phyloP scores from a whole-genome alignment of 92 coral and sea anemone species.

The Siderastrea siderea region DNA sequence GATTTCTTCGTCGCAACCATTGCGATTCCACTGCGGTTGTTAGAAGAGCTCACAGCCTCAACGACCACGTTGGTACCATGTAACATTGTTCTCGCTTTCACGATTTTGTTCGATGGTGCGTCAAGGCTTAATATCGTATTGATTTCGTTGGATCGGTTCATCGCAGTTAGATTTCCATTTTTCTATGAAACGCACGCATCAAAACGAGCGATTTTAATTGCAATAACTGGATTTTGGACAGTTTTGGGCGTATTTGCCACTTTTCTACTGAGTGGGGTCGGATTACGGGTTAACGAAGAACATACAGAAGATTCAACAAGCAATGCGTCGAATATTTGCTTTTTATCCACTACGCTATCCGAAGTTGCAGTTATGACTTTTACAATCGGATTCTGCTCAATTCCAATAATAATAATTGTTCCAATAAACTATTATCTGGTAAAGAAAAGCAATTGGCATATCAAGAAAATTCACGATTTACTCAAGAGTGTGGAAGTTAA shows the following conservation, averaged over 20 bases:
- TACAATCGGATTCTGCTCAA: conserved; percentile 30
- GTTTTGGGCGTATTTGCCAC: conserved; percentile 33
- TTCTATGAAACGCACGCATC: neutral
- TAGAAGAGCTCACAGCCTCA: conserved; percentile 10
- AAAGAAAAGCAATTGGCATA: conserved; percentile 59
- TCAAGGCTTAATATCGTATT: conserved; percentile 46
- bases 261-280: conserved; percentile 28
- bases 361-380: conserved; percentile 28
- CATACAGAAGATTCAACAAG: neutral
- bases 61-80: neutral
- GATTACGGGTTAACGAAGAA: neutral
- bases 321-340: conserved; percentile 32
- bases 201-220: neutral
- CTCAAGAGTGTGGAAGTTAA: conserved; percentile 39
- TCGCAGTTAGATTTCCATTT: conserved; percentile 49
- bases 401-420: conserved; percentile 51
- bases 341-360: conserved; percentile 45
- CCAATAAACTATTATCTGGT: conserved; percentile 72
- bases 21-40: conserved; percentile 49
- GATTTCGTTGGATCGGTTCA: conserved; percentile 34
- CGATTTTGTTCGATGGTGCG: conserved; percentile 46
- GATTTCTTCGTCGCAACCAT: conserved; percentile 39
- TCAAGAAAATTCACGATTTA: conserved; percentile 54
- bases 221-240: conserved; percentile 8
- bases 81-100: conserved; percentile 20